These are phyloP conservation scores for Steatocranus sp. DNA, from an alignment of 2,797 vertebrate genomes.

Conservation along the genomic window DNA sequence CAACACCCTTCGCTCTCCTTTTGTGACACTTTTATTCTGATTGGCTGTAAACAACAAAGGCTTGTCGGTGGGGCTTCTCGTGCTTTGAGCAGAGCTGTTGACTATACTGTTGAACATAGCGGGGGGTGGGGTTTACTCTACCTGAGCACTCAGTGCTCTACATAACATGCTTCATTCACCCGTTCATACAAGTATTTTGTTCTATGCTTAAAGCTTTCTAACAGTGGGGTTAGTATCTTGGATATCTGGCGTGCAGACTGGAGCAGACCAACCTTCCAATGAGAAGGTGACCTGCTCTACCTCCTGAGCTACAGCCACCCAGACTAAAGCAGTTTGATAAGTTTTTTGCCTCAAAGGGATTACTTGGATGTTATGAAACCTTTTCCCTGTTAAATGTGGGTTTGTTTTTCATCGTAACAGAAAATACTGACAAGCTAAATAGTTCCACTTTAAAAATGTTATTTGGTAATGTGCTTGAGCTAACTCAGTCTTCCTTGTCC, in stretches of 20 bases:
- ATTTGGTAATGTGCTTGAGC: not conserved
- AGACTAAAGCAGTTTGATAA: not conserved
- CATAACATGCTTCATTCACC: not conserved
- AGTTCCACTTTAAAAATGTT: not conserved
- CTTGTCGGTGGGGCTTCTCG: fast-evolving
- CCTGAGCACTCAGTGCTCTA: not conserved
- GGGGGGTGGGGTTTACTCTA: no score
- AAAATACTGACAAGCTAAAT: not conserved
- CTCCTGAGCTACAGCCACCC: not conserved
- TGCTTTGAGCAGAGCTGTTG: not conserved
- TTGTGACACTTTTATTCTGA: not conserved
- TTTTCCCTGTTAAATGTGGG: not conserved
- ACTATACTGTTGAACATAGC: not conserved
- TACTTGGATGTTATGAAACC: not conserved
- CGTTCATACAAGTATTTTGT: not conserved
- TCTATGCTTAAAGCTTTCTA: not conserved
- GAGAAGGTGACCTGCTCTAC: not conserved
- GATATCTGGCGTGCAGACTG: not conserved
- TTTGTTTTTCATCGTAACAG: not conserved
- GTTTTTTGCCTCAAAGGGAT: not conserved
- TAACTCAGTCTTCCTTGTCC: not conserved
- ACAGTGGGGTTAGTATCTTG: not conserved
- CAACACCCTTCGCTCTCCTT: not conserved
- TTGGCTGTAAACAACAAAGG: not conserved
- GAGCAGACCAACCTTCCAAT: not conserved